Percentiles rank a stretch among this genome's conserved stretches.
phyloP scores from a whole-genome alignment of 2,797 vertebrate species.

The Anolis apletophallus region DNA sequence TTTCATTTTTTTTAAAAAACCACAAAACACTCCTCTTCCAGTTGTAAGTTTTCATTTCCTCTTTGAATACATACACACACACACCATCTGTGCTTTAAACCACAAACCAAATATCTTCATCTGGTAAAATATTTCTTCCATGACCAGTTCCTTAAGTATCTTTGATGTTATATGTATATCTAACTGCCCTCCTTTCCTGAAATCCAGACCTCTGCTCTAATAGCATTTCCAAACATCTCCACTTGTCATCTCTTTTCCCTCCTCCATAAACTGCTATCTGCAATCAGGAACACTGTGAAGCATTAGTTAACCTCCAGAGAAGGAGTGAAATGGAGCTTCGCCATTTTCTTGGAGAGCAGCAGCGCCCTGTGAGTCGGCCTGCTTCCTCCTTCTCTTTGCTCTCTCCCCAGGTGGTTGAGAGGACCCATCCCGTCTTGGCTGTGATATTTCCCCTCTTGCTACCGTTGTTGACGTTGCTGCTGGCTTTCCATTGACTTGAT shows the following conservation, averaged over 20 bases:
- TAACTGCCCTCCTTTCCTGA: slow-evolving; percentile 27
- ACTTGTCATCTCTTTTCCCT: slow-evolving; percentile 41
- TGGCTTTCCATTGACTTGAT: slow-evolving; percentile 71
- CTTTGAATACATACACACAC: slow-evolving; percentile 11
- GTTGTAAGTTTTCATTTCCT: slow-evolving; percentile 51
- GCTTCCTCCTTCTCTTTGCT: slow-evolving; percentile 69
- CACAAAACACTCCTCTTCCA: slow-evolving; percentile 22
- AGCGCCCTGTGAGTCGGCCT: slow-evolving; percentile 48
- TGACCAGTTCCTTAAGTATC: slow-evolving; percentile 46
- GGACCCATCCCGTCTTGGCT: slow-evolving; percentile 74
- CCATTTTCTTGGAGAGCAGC: slow-evolving; percentile 40
- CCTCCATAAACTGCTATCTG: slow-evolving; percentile 23
- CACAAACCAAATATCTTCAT: slow-evolving; percentile 48
- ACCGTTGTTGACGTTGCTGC: slow-evolving; percentile 74
- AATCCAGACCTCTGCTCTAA: slow-evolving; percentile 39
- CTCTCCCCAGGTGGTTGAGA: slow-evolving; percentile 66
- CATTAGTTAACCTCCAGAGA: slow-evolving; percentile 43
- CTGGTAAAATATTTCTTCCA: slow-evolving; percentile 54
- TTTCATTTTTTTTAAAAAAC: slow-evolving; percentile 6
- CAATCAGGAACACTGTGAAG: slow-evolving; percentile 48
- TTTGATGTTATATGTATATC: slow-evolving; percentile 43
- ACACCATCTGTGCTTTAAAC: slow-evolving; percentile 37
- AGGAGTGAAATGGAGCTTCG: slow-evolving; percentile 51
- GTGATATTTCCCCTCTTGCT: slow-evolving; percentile 73
- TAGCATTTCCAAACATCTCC: slow-evolving; percentile 57